Evolutionary conservation across 2,888 invertebrate genomes (phyloP).

Genomic region (Macrophya alboannulata): DNA sequence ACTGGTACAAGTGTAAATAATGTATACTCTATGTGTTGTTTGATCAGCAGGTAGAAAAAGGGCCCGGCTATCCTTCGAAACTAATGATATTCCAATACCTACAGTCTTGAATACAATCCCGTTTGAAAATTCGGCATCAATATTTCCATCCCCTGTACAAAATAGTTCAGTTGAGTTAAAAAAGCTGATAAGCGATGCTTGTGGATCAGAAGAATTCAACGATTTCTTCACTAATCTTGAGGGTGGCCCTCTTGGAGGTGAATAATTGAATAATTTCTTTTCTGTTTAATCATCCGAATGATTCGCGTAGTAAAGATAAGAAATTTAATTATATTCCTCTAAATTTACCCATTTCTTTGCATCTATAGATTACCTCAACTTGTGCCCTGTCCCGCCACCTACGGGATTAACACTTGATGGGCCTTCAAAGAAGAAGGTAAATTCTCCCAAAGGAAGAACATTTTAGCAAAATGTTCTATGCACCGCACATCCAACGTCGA

Average conservation of each 20-base stretch:
- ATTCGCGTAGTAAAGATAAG: neutral
- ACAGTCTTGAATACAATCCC: neutral
- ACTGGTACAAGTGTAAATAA: neutral
- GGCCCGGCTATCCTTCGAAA: constrained; percentile 69
- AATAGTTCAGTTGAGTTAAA: constrained; percentile 62
- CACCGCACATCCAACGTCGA: neutral
- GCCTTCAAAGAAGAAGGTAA: constrained; percentile 62
- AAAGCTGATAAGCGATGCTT: constrained; percentile 67
- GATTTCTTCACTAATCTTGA: constrained; percentile 65
- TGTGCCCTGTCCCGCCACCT: constrained; percentile 47
- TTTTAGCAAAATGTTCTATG: neutral
- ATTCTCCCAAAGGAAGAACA: neutral
- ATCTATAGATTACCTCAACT: constrained; percentile 25
- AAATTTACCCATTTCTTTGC: neutral
- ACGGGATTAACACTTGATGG: constrained; percentile 65
- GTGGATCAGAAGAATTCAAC: constrained; percentile 74
- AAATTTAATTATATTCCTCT: constrained; percentile 40
- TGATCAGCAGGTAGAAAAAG: constrained; percentile 70
- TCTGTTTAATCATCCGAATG: neutral
- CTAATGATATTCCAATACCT: constrained; percentile 58
- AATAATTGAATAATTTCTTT: constrained; percentile 19
- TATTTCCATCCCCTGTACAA: neutral
- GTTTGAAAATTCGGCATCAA: neutral
- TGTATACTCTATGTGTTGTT: neutral
- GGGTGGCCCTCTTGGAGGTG: constrained; percentile 61